These are phyloP conservation scores for Mylabris phalerata DNA, from an alignment of 1,140 invertebrate genomes.

Conservation along the genomic window DNA sequence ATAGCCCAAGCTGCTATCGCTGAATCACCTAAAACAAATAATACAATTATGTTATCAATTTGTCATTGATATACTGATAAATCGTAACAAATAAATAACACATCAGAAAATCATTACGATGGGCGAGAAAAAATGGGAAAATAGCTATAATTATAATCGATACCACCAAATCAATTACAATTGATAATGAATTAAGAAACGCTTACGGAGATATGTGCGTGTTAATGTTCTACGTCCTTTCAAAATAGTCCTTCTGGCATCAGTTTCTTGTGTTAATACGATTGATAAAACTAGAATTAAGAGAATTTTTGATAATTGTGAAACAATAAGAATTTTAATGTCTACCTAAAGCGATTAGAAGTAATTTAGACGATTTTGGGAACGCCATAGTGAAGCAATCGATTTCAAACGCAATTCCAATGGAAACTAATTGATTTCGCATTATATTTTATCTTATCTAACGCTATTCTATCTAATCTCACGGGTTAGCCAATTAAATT, in stretches of 20 bases:
- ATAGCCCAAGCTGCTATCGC: slow-evolving; percentile 68
- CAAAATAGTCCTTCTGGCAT: slow-evolving; percentile 67
- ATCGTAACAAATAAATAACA: too few relatives aligned
- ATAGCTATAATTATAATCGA: background rate
- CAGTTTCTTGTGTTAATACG: slow-evolving; percentile 56
- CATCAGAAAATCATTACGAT: too few relatives aligned
- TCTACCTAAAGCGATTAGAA: background rate
- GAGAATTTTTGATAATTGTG: background rate
- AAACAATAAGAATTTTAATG: background rate
- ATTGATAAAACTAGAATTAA: slow-evolving; percentile 54
- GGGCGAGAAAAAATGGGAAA: background rate
- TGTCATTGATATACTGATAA: background rate
- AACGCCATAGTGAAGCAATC: background rate
- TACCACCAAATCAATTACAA: background rate
- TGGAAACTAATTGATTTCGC: too few relatives aligned
- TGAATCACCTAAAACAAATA: slow-evolving; percentile 50
- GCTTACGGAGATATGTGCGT: slow-evolving; percentile 68
- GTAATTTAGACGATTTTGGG: background rate
- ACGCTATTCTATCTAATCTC: too few relatives aligned
- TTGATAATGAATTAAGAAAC: slow-evolving; percentile 1
- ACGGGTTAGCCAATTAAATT: too few relatives aligned
- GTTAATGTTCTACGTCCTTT: slow-evolving; percentile 64
- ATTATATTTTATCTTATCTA: too few relatives aligned
- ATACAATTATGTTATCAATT: background rate
- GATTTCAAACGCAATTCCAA: too few relatives aligned